Evolutionary conservation across 1,140 invertebrate genomes (phyloP), one percentile per base, ranked within the genome.

Genomic region (Rhyacophila brunnea): DNA sequence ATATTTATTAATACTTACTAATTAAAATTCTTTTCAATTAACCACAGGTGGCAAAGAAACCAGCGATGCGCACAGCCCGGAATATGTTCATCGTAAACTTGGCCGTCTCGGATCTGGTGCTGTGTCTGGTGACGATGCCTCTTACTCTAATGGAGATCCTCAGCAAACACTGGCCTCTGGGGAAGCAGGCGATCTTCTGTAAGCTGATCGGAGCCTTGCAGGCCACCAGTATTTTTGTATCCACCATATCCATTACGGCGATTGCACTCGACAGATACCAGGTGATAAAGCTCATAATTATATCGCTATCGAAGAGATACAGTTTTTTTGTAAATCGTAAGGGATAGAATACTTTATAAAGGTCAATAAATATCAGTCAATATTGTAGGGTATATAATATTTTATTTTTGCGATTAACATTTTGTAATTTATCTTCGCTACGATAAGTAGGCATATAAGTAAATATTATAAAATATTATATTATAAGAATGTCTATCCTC

Each of bases 11-110:
- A n/a, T n/a, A n/a, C n/a, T n/a, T n/a, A n/a, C n/a, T n/a, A n/a
- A n/a, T n/a, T n/a, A n/a, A n/a, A n/a, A n/a, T n/a, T n/a, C n/a
- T n/a, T n/a, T n/a, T n/a, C n/a, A n/a, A n/a, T 45, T 32, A 2
- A 43, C 40, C 75, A 1, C 75, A 82, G 70, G 81, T 87, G 11
- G 82, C 88, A 15, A 77, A 87, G 49, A 93, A 93, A 68, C 85
- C 90, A 18, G 81, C 84, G 11, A 93, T 95, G 91, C 74, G 91
- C 23, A 93, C 91, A 19, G 88, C 91, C 6, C 74, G 91, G 10
- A 94, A 95, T 75, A 87, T 93, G 70, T 93, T 94, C 73, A 93
- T 95, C 55, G 84, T 93, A n/a, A 95, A 94, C 75, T 74, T 93
- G 64, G 92, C 92, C 6, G 86, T 93, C 7, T 92, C 90, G 15